phyloP scores from a whole-genome alignment of 1,140 invertebrate genomes.

The Acyrthosiphon pisum region DNA sequence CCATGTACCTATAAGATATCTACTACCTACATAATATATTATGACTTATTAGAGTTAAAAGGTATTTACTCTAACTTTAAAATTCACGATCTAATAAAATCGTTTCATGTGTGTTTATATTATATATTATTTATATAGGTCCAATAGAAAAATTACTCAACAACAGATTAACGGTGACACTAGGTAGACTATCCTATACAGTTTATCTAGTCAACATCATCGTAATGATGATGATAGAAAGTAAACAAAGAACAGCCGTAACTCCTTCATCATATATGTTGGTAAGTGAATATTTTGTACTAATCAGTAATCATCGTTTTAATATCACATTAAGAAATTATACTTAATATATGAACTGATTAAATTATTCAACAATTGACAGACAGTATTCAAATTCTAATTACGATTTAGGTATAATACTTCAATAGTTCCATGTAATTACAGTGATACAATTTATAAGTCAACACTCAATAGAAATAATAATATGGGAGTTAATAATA shows the following conservation, averaged over 20 bases:
- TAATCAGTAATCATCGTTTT: neutral
- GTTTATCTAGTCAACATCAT: slow-evolving; percentile 59
- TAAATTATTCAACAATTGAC: neutral
- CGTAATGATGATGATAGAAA: slow-evolving; percentile 50
- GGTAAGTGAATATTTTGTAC: neutral
- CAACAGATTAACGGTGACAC: slow-evolving; percentile 44
- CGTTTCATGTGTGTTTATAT: slow-evolving; percentile 62
- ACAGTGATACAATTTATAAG: no score
- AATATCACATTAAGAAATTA: neutral
- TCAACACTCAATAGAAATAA: no score
- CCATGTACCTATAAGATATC: no score
- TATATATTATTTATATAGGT: neutral
- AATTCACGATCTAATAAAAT: neutral
- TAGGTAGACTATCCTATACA: slow-evolving; percentile 59
- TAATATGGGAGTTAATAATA: no score
- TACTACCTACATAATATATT: no score
- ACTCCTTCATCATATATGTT: neutral
- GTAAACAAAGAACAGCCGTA: slow-evolving; percentile 17
- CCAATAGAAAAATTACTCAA: slow-evolving; percentile 30
- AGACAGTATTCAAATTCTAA: no score
- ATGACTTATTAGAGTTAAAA: neutral
- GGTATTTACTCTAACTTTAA: neutral
- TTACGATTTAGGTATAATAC: no score
- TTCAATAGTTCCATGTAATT: no score
- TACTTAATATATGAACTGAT: no score